Base-by-base conservation (phyloP, 2,888 invertebrate species). In the Yponomeuta cagnagella region DNA sequence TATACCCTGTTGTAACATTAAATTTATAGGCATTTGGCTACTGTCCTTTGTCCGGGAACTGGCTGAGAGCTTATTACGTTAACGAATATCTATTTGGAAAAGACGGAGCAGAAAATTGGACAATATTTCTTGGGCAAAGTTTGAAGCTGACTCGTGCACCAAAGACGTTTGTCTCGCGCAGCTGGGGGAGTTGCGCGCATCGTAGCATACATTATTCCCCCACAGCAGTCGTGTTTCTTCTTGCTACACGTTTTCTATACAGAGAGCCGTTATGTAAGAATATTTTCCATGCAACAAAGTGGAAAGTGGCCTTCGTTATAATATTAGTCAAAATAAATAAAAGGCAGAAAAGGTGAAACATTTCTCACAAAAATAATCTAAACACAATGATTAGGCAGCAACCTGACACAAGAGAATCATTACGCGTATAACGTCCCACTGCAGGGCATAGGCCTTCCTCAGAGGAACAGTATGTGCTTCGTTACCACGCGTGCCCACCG, bases 1-100 rank as follows among this genome's bases (percentile, higher is more conserved):
- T 65, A 65, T 65, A 58, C 52, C 52, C 52, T 58, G 52, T 65
- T 31, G 65, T 65, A 30, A 31, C 65, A 65, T 58, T 15, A 30
- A 64, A 64, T 64, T 64, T 64, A 58, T 58, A 15, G 52, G 15
- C 52, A 58, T 58, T 58, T 58, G 52, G 52, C 52, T 58, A 1
- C 52, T 64, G 64, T 64, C 64, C 64, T 30, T 23, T 64, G 64
- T 64, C 52, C 52, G 52, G 52, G 52, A 15, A 58, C 15, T 1
- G 52, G 4, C 12, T 15, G 15, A 12, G 5, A 58, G 52, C 52
- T 58, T 58, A 58, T 58, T 58, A 58, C 3, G 52, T 58, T 58
- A 58, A 58, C 52, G 52, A 58, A 58, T 15, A 58, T 58, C 15
- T 58, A 52, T 52, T 58, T 58, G 52, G 52, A 58, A 58, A 58